These are phyloP conservation scores for Caiman crocodilus DNA, from an alignment of 2,797 vertebrate species.

Conservation along the genomic window DNA sequence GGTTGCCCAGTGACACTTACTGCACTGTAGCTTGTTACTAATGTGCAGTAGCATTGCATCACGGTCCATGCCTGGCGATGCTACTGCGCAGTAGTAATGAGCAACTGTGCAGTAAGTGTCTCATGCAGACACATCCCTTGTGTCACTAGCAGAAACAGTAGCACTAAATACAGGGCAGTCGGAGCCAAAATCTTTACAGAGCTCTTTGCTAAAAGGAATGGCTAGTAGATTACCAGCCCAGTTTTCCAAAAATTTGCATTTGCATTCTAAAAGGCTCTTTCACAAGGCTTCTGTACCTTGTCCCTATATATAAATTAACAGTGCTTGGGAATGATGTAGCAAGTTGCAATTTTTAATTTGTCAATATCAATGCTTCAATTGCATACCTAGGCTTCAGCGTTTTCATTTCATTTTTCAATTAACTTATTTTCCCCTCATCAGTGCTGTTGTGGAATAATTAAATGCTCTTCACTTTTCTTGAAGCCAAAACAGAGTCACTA, in stretches of 20 bases:
- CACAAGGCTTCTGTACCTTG: not conserved
- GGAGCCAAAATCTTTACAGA: not conserved
- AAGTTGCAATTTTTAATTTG: constrained; percentile 42
- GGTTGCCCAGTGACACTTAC: too few species aligned
- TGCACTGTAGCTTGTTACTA: too few species aligned
- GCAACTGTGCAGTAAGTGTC: too few species aligned
- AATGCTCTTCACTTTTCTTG: not conserved
- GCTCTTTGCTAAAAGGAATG: not conserved
- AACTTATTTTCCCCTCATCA: constrained; percentile 23
- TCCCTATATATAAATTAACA: not conserved
- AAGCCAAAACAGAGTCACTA: not conserved
- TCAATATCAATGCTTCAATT: constrained; percentile 26
- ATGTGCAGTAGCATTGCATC: too few species aligned
- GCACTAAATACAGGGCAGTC: not conserved
- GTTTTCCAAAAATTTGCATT: constrained; percentile 6
- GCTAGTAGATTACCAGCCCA: not conserved
- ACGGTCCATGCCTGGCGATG: too few species aligned
- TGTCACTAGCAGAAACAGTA: not conserved
- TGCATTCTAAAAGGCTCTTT: not conserved
- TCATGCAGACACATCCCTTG: too few species aligned
- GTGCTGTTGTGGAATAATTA: constrained; percentile 27
- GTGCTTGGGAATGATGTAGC: constrained; percentile 10
- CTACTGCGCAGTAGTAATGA: too few species aligned
- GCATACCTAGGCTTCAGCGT: not conserved
- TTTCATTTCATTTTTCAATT: constrained; percentile 48